Evolutionary conservation across 2,113 vertebrate species (phyloP), one percentile per base, ranked within the genome.

Genomic region (Archocentrus centrarchus): DNA sequence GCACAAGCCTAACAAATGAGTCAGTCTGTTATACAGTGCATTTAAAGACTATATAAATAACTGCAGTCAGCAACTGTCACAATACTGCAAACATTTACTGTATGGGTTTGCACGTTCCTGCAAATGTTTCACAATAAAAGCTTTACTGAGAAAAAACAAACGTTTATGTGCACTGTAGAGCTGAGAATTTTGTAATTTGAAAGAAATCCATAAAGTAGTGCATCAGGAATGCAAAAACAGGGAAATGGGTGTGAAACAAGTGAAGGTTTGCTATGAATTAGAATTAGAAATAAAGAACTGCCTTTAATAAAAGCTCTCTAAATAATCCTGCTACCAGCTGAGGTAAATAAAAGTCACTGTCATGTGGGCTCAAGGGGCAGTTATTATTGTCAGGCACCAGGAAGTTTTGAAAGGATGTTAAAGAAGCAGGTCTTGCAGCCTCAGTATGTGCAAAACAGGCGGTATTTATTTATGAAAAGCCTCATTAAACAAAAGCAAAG

Each of bases 41-140:
- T 70, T 73, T 73, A 73, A 73, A 53, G 47, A 53, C 66, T 32
- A 15, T 70, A 70, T 50, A 53, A n/a, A 73, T n/a, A 17, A 14
- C 66, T 32, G 44, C 10, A 73, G 20, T 6, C 17, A 50, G 9
- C 11, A 11, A 58, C 66, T 10, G 20, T 4, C 53, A 57, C 20
- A 57, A 7, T 41, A 41, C 13, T 68, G 22, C 64, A 27, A 47
- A 47, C 39, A 68, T 70, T 2, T 50, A 18, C 44, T 3, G 41
- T 18, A 70, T 53, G 66, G 15, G 50, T 30, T n/a, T 73, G 17
- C 30, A 24, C 10, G 13, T 73, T 32, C 24, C 6, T 73, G 50
- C 17, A 53, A 53, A 53, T 53, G 6, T 5, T 53, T 20, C 44
- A 32, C 24, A 73, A n/a, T 73, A 7, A 6, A 70, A 70, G 10